Evolutionary conservation across 2,797 vertebrate genomes (phyloP).

Genomic region (Podarcis lilfordi): DNA sequence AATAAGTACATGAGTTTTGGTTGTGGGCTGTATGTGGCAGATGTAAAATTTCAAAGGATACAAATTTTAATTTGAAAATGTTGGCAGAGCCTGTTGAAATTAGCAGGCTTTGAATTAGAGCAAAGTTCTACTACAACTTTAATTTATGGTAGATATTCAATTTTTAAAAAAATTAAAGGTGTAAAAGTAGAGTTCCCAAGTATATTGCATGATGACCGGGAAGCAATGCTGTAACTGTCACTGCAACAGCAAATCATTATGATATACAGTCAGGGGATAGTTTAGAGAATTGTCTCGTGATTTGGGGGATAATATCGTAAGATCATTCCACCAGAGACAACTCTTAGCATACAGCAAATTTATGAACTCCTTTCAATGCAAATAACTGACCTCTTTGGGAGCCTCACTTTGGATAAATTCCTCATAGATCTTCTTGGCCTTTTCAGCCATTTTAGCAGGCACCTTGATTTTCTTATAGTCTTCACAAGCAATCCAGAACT

Average conservation of each 20-base stretch:
- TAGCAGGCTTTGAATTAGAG: background rate
- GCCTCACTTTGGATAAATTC: conserved; percentile 95
- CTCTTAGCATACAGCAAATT: background rate
- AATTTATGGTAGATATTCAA: background rate
- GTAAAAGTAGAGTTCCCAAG: background rate
- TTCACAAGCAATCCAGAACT: conserved; percentile 96
- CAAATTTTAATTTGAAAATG: background rate
- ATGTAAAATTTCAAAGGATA: background rate
- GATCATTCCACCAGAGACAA: background rate
- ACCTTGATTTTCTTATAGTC: conserved; percentile 93
- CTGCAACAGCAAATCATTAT: background rate
- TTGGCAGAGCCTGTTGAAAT: background rate
- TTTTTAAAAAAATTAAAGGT: background rate
- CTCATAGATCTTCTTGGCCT: conserved; percentile 94
- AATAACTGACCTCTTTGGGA: conserved; percentile 89
- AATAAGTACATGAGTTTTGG: background rate
- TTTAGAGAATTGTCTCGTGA: background rate
- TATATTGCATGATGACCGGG: background rate
- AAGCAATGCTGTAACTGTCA: no score
- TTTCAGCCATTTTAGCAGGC: conserved; percentile 84
- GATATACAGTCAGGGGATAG: background rate
- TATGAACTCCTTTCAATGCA: background rate
- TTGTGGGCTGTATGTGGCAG: background rate
- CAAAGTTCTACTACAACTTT: background rate
- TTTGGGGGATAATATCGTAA: background rate